phyloP scores from a whole-genome alignment of 2,113 vertebrate genomes.

The Pygoscelis adeliae region DNA sequence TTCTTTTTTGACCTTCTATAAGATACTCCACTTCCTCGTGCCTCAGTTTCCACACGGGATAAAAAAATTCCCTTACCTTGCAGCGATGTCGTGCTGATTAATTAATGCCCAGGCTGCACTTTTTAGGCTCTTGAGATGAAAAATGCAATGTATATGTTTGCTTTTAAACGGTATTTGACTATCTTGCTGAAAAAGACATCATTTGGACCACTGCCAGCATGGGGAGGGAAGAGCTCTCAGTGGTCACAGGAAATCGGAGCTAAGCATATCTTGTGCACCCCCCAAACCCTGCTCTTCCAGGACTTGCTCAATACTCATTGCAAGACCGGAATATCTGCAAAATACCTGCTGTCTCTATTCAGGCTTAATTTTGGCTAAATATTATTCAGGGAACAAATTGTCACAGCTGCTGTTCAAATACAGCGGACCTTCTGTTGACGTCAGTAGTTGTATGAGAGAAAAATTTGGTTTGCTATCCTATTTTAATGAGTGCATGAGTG shows the following conservation, averaged over 20 bases:
- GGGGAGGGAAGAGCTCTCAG: not conserved
- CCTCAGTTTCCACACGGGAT: constrained; percentile 1
- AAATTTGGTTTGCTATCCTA: not conserved
- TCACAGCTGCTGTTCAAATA: constrained; percentile 47
- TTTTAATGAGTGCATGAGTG: not conserved
- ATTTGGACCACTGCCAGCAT: not conserved
- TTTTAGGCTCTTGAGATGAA: not conserved
- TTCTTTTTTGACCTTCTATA: not conserved
- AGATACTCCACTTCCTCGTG: not conserved
- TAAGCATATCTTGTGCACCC: not conserved
- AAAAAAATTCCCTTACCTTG: not conserved
- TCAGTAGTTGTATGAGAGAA: not conserved
- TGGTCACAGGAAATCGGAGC: not conserved
- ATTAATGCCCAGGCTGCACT: not conserved
- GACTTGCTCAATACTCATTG: not conserved
- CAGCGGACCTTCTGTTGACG: constrained; percentile 18
- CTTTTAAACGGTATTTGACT: not conserved
- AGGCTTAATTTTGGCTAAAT: constrained; percentile 20
- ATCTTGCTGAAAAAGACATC: not conserved
- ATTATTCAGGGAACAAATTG: constrained; percentile 25
- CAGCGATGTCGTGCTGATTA: not conserved
- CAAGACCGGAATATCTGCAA: not conserved
- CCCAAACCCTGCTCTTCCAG: not conserved
- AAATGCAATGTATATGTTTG: constrained; percentile 7
- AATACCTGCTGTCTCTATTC: not conserved